Evolutionary conservation across 2,113 vertebrate species (phyloP), one percentile per base, ranked within the genome.

Genomic region (Marcusenius ussheri): DNA sequence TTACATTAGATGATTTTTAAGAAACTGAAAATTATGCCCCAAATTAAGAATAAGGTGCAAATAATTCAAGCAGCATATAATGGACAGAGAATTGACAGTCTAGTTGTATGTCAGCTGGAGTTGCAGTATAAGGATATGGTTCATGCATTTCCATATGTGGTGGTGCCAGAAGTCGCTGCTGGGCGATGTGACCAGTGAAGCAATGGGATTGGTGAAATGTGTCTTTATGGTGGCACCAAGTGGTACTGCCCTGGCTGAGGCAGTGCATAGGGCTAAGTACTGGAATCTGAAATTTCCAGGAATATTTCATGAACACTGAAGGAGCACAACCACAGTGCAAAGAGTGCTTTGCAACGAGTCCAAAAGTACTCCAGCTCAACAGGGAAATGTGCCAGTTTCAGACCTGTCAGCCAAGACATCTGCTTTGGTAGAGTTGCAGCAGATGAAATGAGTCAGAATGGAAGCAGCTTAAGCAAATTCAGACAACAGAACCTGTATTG

Each of bases 381-480:
- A 51, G 13, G 45, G 84, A 87, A n/a, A 70, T 47, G 39, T 83
- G 83, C 49, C 46, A 47, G 58, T 74, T 87, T 27, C 86, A 85
- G 86, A 87, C 84, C n/a, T 87, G 11, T 87, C 83, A 19, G 31
- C 83, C 39, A 87, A 87, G 31, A 47, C 27, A 58, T 77, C 53
- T 50, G 49, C 85, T 90, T 27, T 70, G 87, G n/a, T 46, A 39
- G 21, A 47, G 24, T 49, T 70, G 39, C 45, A 46, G 47, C 39
- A 50, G 56, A 47, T 45, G 58, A 88, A 46, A 90, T 50, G 90
- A 88, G 39, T 66, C 47, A 27, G 21, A 80, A 51, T 90, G 85
- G 86, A 88, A 88, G 15, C 27, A 45, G 27, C 8, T 90, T 13
- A 83, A 90, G 21, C 15, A 77, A 39, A 88, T 62, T 84, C 53